Base-by-base conservation (phyloP, 2,797 vertebrate genomes). In the Mormyrops attenuatus region DNA sequence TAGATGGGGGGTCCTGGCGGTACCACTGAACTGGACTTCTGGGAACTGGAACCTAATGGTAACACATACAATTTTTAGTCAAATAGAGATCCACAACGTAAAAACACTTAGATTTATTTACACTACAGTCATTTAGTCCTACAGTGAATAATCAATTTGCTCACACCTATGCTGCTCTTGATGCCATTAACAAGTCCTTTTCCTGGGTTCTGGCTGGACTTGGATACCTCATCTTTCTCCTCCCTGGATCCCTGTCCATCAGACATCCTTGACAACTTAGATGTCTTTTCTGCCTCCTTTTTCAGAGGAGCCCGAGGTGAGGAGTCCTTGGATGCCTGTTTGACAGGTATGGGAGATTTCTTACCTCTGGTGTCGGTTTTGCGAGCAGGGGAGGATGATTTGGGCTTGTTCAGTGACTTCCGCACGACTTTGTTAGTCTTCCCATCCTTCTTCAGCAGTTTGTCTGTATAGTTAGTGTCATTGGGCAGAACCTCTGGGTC, bases 401-500 rank as follows among this genome's bases (percentile, higher is more conserved):
- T 99, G 90, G 97, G 94, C 93, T 98, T 98, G 87, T 94, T 95
- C 0, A 94, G 95, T 20, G 96, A 88, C 91, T 97, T 99, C 91
- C 97, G 97, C 53, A 97, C 90, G n/a, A 94, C 91, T 94, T 98
- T 97, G 84, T 91, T 96, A 38, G 96, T 92, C 93, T 99, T 99
- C 4, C 95, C 41, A 82, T 99, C 98, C 93, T 98, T 99, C 92
- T 97, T 99, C n/a, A 95, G 89, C 8, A 96, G 91, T 92, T 95
- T 96, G 26, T 97, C 97, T 50, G 94, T 94, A 90, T 95, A 89
- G 92, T 92, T 96, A 91, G 94, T 95, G 55, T 94, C 96, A 53
- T 94, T 95, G 44, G 95, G 94, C 90, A 99, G 93, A 77, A 97
- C 90, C 88, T 99, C 97, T 0, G 99, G 99, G 92, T 99, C 98